Percentiles rank a stretch among this genome's conserved stretches.
Evolutionary conservation across 2,797 vertebrate species (phyloP).

Genomic region (Chelon labrosus): DNA sequence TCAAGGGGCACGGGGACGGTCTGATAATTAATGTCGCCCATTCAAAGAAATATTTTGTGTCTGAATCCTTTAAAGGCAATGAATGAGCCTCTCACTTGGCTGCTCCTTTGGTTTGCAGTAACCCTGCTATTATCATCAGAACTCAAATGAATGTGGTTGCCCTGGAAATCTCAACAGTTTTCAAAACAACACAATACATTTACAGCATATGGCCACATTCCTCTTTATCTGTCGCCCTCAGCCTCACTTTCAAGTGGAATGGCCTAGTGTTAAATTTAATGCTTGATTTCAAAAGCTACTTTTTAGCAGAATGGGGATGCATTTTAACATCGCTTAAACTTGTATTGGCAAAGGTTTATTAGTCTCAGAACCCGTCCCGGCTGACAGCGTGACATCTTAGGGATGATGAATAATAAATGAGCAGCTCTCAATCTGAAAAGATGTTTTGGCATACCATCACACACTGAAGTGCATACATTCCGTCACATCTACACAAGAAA

Average conservation of each 20-base stretch:
- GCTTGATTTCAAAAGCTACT: conserved; percentile 46
- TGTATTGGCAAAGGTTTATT: conserved; percentile 23
- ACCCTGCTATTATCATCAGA: conserved; percentile 10
- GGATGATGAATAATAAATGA: conserved; percentile 37
- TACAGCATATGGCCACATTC: neutral
- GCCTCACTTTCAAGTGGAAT: conserved; percentile 27
- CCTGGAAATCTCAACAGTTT: conserved; percentile 22
- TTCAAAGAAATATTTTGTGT: conserved; percentile 19
- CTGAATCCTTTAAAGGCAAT: conserved; percentile 38
- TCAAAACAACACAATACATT: conserved; percentile 28
- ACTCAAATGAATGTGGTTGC: conserved; percentile 19
- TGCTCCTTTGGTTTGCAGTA: conserved; percentile 22
- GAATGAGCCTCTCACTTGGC: conserved; percentile 4
- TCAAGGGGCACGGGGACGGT: neutral
- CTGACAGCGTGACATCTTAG: conserved; percentile 15
- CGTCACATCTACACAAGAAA: conserved; percentile 5
- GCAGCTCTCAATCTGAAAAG: conserved; percentile 16
- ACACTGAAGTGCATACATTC: conserved; percentile 18
- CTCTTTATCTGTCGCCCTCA: conserved; percentile 24
- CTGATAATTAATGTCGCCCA: conserved; percentile 26
- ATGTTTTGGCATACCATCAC: conserved; percentile 30
- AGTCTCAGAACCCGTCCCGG: conserved; percentile 3
- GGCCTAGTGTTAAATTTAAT: conserved; percentile 27
- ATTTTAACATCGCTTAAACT: conserved; percentile 21
- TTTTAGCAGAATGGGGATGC: neutral